These are phyloP conservation scores for Cariama cristata DNA, from an alignment of 2,113 vertebrate genomes.

Conservation along the genomic window DNA sequence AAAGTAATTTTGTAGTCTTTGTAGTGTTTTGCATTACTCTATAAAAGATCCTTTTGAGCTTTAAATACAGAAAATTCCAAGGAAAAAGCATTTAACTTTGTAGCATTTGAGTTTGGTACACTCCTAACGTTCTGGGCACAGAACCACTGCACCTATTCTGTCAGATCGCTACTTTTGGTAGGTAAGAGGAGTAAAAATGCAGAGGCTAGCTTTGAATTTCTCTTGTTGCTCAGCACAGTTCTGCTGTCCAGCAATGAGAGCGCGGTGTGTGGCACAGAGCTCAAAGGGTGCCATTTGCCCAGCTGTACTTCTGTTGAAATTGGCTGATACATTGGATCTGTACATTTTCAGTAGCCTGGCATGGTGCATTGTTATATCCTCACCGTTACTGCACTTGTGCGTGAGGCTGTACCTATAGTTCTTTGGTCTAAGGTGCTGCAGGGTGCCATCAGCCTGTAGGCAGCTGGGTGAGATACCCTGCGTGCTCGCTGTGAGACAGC, in stretches of 20 bases:
- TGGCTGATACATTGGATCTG: neutral
- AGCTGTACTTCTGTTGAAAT: neutral
- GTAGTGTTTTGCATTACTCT: neutral
- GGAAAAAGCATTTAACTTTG: neutral
- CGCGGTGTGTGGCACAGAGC: neutral
- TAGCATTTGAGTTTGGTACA: neutral
- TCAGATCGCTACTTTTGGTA: neutral
- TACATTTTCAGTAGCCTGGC: neutral
- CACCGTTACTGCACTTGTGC: fast-evolving
- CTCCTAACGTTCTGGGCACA: neutral
- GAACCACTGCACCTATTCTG: neutral
- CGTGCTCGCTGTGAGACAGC: neutral
- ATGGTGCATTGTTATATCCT: fast-evolving
- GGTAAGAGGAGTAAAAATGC: neutral
- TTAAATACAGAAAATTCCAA: neutral
- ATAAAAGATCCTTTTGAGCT: neutral
- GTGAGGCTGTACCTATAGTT: neutral
- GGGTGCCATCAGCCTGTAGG: neutral
- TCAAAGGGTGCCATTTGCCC: neutral
- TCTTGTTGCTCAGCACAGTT: neutral
- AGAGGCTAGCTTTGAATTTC: neutral
- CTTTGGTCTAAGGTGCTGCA: neutral
- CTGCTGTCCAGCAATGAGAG: neutral
- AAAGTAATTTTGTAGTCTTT: neutral
- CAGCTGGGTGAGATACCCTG: neutral